phyloP scores from a whole-genome alignment of 53 echinoderm and acorn worm species.

The Apostichopus leukothele region DNA sequence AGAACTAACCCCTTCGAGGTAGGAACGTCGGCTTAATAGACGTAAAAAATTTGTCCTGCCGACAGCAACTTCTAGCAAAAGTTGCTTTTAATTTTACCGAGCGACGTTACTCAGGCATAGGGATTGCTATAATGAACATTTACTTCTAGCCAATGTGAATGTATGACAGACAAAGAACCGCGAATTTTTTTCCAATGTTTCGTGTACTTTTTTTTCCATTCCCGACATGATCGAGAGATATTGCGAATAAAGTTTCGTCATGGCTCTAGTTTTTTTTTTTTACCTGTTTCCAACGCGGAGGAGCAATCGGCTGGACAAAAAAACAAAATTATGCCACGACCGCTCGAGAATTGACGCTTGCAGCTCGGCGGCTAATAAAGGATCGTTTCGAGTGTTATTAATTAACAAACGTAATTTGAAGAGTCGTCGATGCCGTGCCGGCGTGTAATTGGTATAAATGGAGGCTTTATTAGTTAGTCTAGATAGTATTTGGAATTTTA shows the following conservation, averaged over 20 bases:
- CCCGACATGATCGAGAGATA: neutral
- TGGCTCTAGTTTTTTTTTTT: neutral
- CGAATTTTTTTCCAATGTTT: neutral
- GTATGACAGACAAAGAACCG: neutral
- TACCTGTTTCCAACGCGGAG: neutral
- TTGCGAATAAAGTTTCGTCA: neutral
- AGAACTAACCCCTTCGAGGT: constrained; percentile 11
- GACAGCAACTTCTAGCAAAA: neutral
- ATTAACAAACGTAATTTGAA: neutral
- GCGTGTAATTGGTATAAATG: neutral
- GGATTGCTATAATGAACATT: too few relatives aligned
- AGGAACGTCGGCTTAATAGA: neutral
- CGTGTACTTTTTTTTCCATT: neutral
- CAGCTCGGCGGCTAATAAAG: neutral
- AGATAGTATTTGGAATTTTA: too few relatives aligned
- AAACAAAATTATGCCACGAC: neutral
- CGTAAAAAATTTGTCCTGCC: neutral
- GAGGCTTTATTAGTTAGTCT: neutral
- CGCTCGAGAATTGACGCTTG: neutral
- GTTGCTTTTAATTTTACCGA: neutral
- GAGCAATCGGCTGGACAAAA: neutral
- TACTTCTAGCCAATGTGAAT: too few relatives aligned
- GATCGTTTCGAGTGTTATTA: constrained; percentile 7
- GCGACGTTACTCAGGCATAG: neutral
- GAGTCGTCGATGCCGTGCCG: neutral